These are phyloP conservation scores for Drosophila takahashii DNA, from an alignment of 1,140 invertebrate species.

Conservation along the genomic window DNA sequence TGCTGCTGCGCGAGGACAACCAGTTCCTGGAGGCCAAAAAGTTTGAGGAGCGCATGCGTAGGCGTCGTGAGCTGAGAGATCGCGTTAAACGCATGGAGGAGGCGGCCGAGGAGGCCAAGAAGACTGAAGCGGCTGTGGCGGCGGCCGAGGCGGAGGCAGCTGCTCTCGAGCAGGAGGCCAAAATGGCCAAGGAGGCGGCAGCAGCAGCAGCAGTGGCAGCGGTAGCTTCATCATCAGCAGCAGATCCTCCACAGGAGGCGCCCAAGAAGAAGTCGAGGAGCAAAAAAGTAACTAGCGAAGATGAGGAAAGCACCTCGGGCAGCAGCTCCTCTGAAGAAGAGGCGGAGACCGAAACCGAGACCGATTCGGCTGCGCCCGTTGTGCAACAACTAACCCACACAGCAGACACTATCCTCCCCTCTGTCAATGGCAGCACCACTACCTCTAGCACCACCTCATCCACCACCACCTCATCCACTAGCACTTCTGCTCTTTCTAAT, in stretches of 20 bases:
- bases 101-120: conserved; percentile 83
- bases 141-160: conserved; percentile 66
- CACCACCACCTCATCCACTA: conserved; percentile 39
- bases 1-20: conserved; percentile 84
- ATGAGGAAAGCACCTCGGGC: conserved; percentile 54
- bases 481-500: conserved; percentile 64
- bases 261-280: conserved; percentile 74
- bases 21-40: conserved; percentile 85
- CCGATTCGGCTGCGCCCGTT: conserved; percentile 40
- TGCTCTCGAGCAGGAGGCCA: conserved; percentile 72
- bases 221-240: conserved; percentile 47
- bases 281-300: conserved; percentile 78
- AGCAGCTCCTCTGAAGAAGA: conserved; percentile 79
- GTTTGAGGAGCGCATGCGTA: conserved; percentile 89
- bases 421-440: conserved; percentile 46
- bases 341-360: conserved; percentile 47
- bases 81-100: conserved; percentile 91
- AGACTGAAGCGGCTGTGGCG: conserved; percentile 41
- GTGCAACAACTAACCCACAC: conserved; percentile 73
- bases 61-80: conserved; percentile 92
- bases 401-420: conserved; percentile 27
- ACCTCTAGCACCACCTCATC: conserved; percentile 33
- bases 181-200: conserved; percentile 30
- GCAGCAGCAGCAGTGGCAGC: conserved; percentile 34
- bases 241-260: conserved; percentile 36